Percentiles rank a stretch among this genome's conserved stretches.
phyloP scores from a whole-genome alignment of 2,113 vertebrate genomes.

The Bos javanicus region DNA sequence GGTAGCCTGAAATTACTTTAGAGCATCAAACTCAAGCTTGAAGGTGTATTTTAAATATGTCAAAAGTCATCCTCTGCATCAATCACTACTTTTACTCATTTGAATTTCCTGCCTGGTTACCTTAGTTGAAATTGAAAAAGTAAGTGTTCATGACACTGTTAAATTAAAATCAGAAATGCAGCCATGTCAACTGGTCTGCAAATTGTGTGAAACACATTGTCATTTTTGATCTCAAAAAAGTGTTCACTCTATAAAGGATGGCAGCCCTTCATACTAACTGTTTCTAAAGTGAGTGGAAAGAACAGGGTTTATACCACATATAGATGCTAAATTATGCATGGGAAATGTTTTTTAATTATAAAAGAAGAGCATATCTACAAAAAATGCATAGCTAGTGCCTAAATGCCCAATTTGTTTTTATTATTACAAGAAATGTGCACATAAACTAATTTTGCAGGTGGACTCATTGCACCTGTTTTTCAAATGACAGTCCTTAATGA shows the following conservation, averaged over 20 bases:
- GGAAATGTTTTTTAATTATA: conserved; percentile 4
- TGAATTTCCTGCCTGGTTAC: conserved; percentile 4
- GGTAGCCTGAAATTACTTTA: conserved; percentile 16
- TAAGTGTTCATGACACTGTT: not conserved
- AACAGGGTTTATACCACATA: not conserved
- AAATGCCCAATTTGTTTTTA: conserved; percentile 53
- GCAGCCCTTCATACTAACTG: not conserved
- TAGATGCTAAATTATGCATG: conserved; percentile 44
- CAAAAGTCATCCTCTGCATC: not conserved
- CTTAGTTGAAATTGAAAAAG: conserved; percentile 50
- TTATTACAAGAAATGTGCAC: conserved; percentile 45
- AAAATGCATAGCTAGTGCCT: not conserved
- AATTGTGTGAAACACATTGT: conserved; percentile 30
- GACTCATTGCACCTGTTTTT: conserved; percentile 53
- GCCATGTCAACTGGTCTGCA: conserved; percentile 15
- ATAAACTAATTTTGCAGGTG: conserved; percentile 59
- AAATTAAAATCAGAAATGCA: conserved; percentile 50
- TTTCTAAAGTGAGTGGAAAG: conserved; percentile 24
- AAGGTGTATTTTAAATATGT: conserved; percentile 10
- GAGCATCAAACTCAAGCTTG: not conserved
- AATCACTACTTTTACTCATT: conserved; percentile 24
- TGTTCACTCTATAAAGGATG: not conserved
- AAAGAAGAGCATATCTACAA: not conserved
- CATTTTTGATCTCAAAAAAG: conserved; percentile 25
- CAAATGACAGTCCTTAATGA: conserved; percentile 51